Evolutionary conservation across 2,113 vertebrate species (phyloP).

Genomic region (Tauraco erythrolophus): DNA sequence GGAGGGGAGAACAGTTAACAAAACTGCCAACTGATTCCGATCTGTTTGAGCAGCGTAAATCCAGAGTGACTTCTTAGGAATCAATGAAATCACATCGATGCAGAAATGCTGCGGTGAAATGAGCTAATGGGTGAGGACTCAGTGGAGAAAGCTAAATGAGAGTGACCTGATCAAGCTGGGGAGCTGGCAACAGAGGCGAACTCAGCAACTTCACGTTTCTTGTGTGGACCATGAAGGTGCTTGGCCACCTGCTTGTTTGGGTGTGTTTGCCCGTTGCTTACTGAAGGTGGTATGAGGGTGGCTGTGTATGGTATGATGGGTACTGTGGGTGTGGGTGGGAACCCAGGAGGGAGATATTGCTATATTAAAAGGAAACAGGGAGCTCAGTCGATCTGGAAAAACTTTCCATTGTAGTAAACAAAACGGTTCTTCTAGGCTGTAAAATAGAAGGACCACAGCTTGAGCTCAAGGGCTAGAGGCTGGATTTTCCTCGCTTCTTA

Average conservation of each 20-base stretch:
- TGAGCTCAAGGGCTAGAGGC: not conserved
- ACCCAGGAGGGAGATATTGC: not conserved
- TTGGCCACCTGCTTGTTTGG: not conserved
- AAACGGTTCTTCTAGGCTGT: not conserved
- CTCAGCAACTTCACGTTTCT: rapidly evolving
- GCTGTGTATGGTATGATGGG: not conserved
- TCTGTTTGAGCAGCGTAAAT: not conserved
- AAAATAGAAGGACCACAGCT: not conserved
- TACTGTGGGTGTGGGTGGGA: not conserved
- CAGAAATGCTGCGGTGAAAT: not conserved
- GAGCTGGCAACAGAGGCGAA: not conserved
- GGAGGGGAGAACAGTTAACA: not conserved
- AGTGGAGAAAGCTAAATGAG: not conserved
- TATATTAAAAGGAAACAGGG: not conserved
- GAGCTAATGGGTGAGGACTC: not conserved
- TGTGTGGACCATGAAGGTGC: not conserved
- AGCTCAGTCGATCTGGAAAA: not conserved
- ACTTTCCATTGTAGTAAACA: rapidly evolving
- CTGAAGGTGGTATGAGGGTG: not conserved
- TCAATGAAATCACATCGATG: not conserved
- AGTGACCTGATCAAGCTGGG: not conserved
- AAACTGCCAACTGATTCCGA: not conserved
- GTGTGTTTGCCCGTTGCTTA: not conserved
- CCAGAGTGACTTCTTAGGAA: not conserved
- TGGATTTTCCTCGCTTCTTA: rapidly evolving